Evolutionary conservation across 2,888 invertebrate genomes (phyloP), one percentile per base, ranked within the genome.

Genomic region (Microplitis manilae): DNA sequence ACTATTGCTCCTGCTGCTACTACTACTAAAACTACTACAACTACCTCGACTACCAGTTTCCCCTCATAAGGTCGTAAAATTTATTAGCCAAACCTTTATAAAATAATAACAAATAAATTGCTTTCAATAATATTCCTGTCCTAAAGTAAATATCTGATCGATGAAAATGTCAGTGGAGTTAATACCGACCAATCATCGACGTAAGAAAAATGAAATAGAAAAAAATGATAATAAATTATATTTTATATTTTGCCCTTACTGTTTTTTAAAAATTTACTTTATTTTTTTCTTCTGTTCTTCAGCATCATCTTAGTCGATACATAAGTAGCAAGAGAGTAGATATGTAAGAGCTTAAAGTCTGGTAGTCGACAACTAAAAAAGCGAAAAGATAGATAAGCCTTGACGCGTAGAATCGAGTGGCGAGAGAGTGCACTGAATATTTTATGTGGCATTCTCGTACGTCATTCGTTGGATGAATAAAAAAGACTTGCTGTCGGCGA

Each of bases 341-440:
- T 70, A 20, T 70, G 30, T 70, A 20, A 59, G 70, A 60, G 50
- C 50, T 59, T 70, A 20, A 38, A 69, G 41, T 38, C 41, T 38
- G 64, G 62, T 60, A 41, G 62, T 41, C 64, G 64, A 9, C 8
- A 20, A 50, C 59, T 50, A 67, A 50, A 50, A 64, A 69, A 68
- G 50, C 67, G 64, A 72, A 30, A 59, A 67, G 77, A 79, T 77
- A 81, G 77, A 81, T 79, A 83, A 83, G 81, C 81, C 82, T 79
- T 84, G 83, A 83, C 84, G 83, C 83, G 82, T 81, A 80, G 82
- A 84, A 84, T 84, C 84, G 85, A 84, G 84, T 84, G 82, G 83
- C 81, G 82, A 83, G 82, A 83, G 81, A 85, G 85, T 83, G 84
- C 84, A 83, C 84, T 85, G 84, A 84, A 85, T 84, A 84, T 85